Base-by-base conservation (phyloP, 2,113 vertebrate genomes). In the Alethe castanea region DNA sequence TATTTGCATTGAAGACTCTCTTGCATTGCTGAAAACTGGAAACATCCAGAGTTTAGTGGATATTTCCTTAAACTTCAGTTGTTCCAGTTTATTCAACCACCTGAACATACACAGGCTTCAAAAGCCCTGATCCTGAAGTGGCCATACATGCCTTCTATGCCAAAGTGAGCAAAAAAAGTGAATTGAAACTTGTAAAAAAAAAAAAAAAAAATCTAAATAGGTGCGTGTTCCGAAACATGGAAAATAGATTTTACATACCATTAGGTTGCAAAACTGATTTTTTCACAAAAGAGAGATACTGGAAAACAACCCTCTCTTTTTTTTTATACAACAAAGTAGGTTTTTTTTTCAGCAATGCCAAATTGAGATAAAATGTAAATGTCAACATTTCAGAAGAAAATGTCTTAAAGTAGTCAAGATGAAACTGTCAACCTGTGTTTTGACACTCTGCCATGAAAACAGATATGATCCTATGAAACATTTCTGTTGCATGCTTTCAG, bases 291-390 rank as follows among this genome's bases (percentile, higher is more conserved):
- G 8, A 18, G 2, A 83, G 5, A 64, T 57, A 64, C 2, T 79
- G 42, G 28, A 29, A 19, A 54, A 56, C 35, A 77, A 38, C 0
- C 0, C 3, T 3, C 6, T 6, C 2, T 3, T 22, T 94, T 40
- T 11, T 11, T 83, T 81, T 74, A 29, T 66, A 35, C 7, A 67
- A 22, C 8, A 18, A 59, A 82, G 4, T 70, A 19, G 10, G 10
- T 7, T 62, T 87, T 33, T 69, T 93, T 85, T 6, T 40, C 40
- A 40, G 40, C 40, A 19, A 38, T 54, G 35, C 2, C 14, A 8
- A 64, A 60, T 18, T 77, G 53, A 76, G 33, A 61, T 85, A 88
- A 69, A 92, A 86, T 40, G 4, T 82, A 88, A 90, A 82, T 65
- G 57, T 65, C 85, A 92, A 38, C 24, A 48, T 66, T 67, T 85